These are phyloP conservation scores for Drosophila nigritarsus DNA, from an alignment of 2,888 invertebrate species.

Conservation along the genomic window DNA sequence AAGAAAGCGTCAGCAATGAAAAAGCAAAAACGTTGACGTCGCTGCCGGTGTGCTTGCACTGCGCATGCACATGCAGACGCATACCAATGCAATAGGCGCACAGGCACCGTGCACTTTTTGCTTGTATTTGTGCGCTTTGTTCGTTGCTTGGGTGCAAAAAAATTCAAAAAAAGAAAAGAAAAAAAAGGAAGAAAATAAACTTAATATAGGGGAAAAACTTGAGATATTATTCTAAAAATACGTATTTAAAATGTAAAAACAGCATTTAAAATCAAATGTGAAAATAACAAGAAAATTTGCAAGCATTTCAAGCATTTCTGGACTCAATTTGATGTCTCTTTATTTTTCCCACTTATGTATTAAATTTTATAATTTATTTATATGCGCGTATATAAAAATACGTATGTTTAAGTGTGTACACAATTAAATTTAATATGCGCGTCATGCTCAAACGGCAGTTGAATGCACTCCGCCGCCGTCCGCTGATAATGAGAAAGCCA, in stretches of 20 bases:
- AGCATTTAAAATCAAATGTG: conserved; percentile 7
- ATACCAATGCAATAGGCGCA: conserved; percentile 33
- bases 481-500: conserved; percentile 54
- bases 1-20: conserved; percentile 57
- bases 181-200: conserved; percentile 21
- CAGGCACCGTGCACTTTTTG: conserved; percentile 35
- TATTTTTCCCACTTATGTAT: conserved; percentile 2
- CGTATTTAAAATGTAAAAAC: conserved; percentile 7
- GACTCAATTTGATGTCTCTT: conserved; percentile 3
- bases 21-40: conserved; percentile 46
- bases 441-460: conserved; percentile 64
- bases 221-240: conserved; percentile 46
- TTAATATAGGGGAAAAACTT: conserved; percentile 37
- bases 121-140: conserved; percentile 70
- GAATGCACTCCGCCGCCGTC: conserved; percentile 66
- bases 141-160: conserved; percentile 55
- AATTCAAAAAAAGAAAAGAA: conserved; percentile 19
- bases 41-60: conserved; percentile 54
- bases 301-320: conserved; percentile 19
- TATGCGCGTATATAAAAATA: not conserved
- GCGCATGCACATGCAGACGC: conserved; percentile 75
- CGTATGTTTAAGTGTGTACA: conserved; percentile 12
- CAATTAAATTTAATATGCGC: conserved; percentile 36
- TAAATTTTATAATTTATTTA: conserved; percentile 31
- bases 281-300: conserved; percentile 3